Evolutionary conservation across 2,797 vertebrate genomes (phyloP).

Genomic region (Discoglossus pictus): DNA sequence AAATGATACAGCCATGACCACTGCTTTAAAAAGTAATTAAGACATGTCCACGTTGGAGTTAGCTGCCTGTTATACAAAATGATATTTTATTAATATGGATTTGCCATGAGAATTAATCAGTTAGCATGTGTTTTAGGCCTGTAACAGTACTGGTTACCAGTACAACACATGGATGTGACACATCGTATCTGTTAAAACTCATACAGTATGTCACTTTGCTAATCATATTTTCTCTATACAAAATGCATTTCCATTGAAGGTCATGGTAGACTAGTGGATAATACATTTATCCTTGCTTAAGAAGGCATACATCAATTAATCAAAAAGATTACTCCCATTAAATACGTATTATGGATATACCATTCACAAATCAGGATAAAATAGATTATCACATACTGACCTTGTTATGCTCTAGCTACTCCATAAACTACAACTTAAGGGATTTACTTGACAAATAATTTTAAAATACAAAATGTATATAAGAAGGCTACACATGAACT

Average conservation of each 20-base stretch:
- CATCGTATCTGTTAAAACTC: not conserved
- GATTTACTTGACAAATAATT: constrained; percentile 24
- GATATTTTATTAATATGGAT: no score
- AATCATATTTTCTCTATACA: constrained; percentile 29
- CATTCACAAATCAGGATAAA: constrained; percentile 44
- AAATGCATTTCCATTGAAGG: constrained; percentile 35
- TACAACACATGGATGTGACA: no score
- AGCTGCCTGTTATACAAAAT: no score
- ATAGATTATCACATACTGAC: constrained; percentile 48
- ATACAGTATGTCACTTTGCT: constrained; percentile 6
- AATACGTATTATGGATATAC: constrained; percentile 50
- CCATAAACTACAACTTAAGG: constrained; percentile 29
- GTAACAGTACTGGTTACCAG: no score
- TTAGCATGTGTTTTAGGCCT: no score
- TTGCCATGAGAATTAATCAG: no score
- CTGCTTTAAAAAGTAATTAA: no score
- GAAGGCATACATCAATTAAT: constrained; percentile 48
- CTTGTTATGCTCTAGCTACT: constrained; percentile 43
- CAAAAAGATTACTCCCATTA: constrained; percentile 51
- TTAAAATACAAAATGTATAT: no score
- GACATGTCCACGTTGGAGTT: no score
- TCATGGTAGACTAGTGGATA: constrained; percentile 39
- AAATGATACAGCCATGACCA: no score
- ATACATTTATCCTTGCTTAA: constrained; percentile 48
- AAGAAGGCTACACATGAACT: no score